phyloP scores from a whole-genome alignment of 2,113 vertebrate genomes.

The Siphamia tubifer region DNA sequence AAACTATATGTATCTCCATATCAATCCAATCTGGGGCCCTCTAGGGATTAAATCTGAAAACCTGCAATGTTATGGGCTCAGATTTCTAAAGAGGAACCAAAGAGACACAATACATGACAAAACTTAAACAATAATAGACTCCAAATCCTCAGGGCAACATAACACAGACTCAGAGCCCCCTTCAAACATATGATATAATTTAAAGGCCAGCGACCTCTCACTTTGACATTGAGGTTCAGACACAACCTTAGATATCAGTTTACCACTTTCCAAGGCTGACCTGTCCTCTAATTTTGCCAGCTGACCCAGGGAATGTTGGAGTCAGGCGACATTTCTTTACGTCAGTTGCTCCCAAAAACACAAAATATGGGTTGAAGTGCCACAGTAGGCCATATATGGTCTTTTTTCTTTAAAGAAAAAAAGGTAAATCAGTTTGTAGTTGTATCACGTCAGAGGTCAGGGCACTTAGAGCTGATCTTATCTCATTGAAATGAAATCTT shows the following conservation, averaged over 20 bases:
- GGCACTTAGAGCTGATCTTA: neutral
- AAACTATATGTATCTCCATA: no score
- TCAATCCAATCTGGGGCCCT: neutral
- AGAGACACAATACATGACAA: slow-evolving; percentile 38
- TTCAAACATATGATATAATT: slow-evolving; percentile 67
- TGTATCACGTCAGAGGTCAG: neutral
- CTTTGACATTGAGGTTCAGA: slow-evolving; percentile 63
- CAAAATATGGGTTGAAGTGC: neutral
- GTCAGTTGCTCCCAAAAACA: slow-evolving; percentile 35
- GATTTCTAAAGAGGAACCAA: slow-evolving; percentile 26
- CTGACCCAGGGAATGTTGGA: slow-evolving; percentile 57
- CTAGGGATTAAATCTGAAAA: slow-evolving; percentile 24
- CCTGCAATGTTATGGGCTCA: slow-evolving; percentile 29
- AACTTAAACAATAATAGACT: slow-evolving; percentile 54
- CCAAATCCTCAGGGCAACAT: slow-evolving; percentile 35
- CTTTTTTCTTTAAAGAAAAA: no score
- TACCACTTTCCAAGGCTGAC: slow-evolving; percentile 50
- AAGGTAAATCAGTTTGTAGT: neutral
- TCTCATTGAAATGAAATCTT: slow-evolving; percentile 2
- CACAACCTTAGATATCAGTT: slow-evolving; percentile 56
- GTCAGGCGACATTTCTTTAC: slow-evolving; percentile 43
- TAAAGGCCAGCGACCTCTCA: slow-evolving; percentile 56
- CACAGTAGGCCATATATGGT: slow-evolving; percentile 17
- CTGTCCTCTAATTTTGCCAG: slow-evolving; percentile 52
- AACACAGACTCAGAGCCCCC: slow-evolving; percentile 25